Evolutionary conservation across 2,113 vertebrate genomes (phyloP).

Genomic region (Cyanoramphus novaezelandiae): DNA sequence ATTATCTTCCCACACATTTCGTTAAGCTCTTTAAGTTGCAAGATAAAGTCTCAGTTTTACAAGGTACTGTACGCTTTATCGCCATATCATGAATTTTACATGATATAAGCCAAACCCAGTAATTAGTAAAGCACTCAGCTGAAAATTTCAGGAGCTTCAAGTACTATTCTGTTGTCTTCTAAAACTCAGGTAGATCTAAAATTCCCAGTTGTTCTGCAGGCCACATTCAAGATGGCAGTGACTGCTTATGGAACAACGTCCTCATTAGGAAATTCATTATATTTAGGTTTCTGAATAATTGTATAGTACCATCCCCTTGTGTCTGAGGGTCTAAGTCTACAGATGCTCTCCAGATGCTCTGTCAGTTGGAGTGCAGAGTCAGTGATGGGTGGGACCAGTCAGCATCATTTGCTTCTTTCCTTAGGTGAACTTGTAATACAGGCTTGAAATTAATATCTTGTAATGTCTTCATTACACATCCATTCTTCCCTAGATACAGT

Average conservation of each 20-base stretch:
- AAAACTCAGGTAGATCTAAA: not conserved
- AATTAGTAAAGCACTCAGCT: not conserved
- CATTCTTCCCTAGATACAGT: not conserved
- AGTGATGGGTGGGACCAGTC: not conserved
- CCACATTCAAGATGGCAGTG: not conserved
- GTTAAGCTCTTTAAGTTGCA: not conserved
- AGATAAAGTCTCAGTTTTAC: not conserved
- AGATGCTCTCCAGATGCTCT: not conserved
- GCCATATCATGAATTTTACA: not conserved
- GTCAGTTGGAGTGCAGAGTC: not conserved
- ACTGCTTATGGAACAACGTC: not conserved
- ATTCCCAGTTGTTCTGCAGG: not conserved
- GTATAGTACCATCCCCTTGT: not conserved
- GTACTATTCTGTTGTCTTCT: not conserved
- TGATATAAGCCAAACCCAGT: rapidly evolving
- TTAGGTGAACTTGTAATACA: not conserved
- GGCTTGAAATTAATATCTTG: not conserved
- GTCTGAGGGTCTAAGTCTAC: not conserved
- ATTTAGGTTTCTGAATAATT: not conserved
- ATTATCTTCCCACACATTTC: not conserved
- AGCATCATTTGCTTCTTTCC: not conserved
- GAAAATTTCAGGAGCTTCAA: not conserved
- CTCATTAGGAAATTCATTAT: not conserved
- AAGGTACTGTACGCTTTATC: not conserved
- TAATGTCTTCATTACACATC: not conserved